Evolutionary conservation across 2,888 invertebrate species (phyloP), one percentile per base, ranked within the genome.

Genomic region (Ditula angustiorana): DNA sequence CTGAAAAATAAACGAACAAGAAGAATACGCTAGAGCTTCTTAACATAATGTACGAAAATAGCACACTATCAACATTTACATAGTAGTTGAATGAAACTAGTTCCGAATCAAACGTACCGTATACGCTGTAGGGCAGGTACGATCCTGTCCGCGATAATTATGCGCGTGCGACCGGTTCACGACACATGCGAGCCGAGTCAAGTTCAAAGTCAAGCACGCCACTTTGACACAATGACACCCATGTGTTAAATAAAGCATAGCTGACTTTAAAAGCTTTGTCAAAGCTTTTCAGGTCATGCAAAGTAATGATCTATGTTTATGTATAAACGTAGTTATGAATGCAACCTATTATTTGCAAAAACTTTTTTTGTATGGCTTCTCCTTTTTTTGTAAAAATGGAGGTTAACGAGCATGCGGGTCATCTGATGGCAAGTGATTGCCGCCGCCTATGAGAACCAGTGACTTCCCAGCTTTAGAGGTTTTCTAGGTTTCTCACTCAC

Each of bases 111-210:
- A 19, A 4, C 30, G 21, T 56, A 28, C 37, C 46, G 61, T 46
- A n/a, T n/a, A 52, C 37, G 44, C 56, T 21, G 55, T 37, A 37
- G 8, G n/a, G 19, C 8, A n/a, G 37, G 21, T 24, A 26, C 33
- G 49, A 37, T 28, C 49, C 56, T 24, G 41, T 61, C 41, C 50
- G 53, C 46, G 49, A 58, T 66, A 59, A 52, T 56, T 58, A 55
- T 57, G 66, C 53, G 56, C 49, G 33, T 66, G 52, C 57, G 61
- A 67, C 66, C 66, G 66, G 66, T 67, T 67, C 53, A 61, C 47
- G 55, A 21, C 3, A 28, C 28, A 49, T 35, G 55, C 52, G 44
- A 33, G 23, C n/a, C 57, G 26, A 63, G 68, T 68, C 68, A 68
- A 68, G 68, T 67, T 67, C 68, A 68, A 53, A 63, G 63, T n/a